Percentiles rank a stretch among this genome's conserved stretches.
Conservation (phyloP, 1,140 invertebrate genomes). For the Dendroctonus ponderosae region DNA sequence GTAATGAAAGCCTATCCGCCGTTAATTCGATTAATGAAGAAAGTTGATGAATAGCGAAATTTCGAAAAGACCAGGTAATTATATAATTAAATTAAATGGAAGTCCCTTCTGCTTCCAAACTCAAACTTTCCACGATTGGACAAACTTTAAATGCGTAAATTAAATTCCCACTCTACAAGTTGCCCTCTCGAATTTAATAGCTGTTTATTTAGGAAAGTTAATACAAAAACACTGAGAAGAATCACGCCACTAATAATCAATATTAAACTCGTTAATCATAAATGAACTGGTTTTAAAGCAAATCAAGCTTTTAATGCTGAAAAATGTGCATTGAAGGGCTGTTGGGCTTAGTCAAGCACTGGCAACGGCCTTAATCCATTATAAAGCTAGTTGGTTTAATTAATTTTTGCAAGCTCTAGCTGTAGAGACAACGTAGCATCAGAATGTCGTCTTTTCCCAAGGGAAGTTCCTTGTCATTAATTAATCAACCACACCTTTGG, state of each 20-base stretch:
- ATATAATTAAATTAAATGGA: conserved; percentile 7
- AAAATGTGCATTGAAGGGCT: neutral
- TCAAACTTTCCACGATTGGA: no score
- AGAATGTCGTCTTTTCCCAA: conserved; percentile 15
- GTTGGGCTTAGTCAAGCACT: conserved; percentile 14
- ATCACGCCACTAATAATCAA: no score
- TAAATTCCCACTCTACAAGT: no score
- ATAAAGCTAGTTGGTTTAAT: conserved; percentile 25
- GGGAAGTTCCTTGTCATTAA: conserved; percentile 23
- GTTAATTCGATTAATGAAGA: conserved; percentile 1
- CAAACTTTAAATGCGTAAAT: no score
- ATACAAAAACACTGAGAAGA: no score
- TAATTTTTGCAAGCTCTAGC: conserved; percentile 13
- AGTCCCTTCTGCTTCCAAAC: neutral
- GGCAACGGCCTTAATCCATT: conserved; percentile 17
- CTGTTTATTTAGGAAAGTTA: no score
- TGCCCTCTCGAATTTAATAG: no score
- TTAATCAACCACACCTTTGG: conserved; percentile 21
- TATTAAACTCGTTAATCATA: no score
- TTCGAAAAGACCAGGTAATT: conserved; percentile 2
- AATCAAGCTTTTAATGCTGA: neutral
- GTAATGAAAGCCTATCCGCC: neutral
- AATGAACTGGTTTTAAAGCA: no score
- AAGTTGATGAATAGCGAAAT: neutral
- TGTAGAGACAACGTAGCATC: conserved; percentile 18